Evolutionary conservation across 2,888 invertebrate genomes (phyloP).

Genomic region (Elmis aenea): DNA sequence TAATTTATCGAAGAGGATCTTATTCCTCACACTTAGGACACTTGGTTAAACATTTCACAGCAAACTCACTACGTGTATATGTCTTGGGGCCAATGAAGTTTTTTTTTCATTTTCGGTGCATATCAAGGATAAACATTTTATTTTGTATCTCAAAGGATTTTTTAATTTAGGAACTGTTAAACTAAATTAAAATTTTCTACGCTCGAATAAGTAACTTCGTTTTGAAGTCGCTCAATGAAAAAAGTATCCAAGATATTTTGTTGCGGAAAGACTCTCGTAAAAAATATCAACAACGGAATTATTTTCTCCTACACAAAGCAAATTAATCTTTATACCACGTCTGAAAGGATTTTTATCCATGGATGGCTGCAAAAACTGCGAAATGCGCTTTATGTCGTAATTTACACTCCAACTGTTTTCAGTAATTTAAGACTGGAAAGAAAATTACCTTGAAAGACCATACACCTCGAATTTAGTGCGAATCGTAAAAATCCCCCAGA

Average conservation of each 20-base stretch:
- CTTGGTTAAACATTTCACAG: too few relatives aligned
- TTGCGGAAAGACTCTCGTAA: slow-evolving; percentile 22
- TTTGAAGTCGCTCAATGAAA: slow-evolving; percentile 20
- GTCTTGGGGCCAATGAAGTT: too few relatives aligned
- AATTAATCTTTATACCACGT: slow-evolving; percentile 28
- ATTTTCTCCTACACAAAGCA: slow-evolving; percentile 31
- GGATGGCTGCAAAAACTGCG: slow-evolving; percentile 37
- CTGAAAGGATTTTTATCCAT: slow-evolving; percentile 35
- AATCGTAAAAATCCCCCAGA: slow-evolving; percentile 34
- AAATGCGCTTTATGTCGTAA: slow-evolving; percentile 38
- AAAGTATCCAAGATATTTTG: slow-evolving; percentile 17
- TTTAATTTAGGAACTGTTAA: slow-evolving; percentile 13
- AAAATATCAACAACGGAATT: slow-evolving; percentile 21
- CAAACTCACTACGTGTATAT: too few relatives aligned
- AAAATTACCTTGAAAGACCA: slow-evolving; percentile 39
- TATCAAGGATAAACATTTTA: too few relatives aligned
- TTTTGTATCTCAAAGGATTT: slow-evolving; percentile 10
- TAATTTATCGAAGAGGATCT: too few relatives aligned
- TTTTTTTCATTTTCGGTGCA: too few relatives aligned
- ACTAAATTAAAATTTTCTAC: slow-evolving; percentile 26
- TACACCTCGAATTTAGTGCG: slow-evolving; percentile 37
- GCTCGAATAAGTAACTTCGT: slow-evolving; percentile 22
- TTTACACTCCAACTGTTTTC: slow-evolving; percentile 41
- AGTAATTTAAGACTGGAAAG: slow-evolving; percentile 39
- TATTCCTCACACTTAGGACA: too few relatives aligned